These are phyloP conservation scores for Magallana ariakensis DNA, from an alignment of 1,140 invertebrate genomes.

Conservation along the genomic window DNA sequence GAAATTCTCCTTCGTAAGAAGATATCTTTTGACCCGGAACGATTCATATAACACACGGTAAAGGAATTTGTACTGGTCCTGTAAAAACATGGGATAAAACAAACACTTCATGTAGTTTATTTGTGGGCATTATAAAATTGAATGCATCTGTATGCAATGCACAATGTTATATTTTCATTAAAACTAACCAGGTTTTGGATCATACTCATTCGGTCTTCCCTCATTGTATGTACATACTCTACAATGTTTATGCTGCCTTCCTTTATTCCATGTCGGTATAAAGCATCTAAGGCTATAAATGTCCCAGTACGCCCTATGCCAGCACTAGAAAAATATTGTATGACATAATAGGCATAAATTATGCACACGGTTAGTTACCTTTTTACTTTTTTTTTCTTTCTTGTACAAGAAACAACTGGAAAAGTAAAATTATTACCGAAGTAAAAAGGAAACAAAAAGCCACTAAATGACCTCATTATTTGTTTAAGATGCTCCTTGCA, in stretches of 20 bases:
- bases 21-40: background rate
- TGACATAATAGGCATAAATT: no score
- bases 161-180: no score
- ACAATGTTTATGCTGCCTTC: background rate
- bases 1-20: background rate
- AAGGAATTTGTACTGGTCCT: background rate
- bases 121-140: no score
- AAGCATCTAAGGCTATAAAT: background rate
- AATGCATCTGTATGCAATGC: no score
- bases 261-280: background rate
- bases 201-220: slow-evolving; percentile 2
- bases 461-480: no score
- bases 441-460: no score
- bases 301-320: background rate
- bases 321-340: background rate
- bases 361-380: no score
- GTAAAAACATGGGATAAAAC: background rate
- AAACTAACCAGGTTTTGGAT: background rate
- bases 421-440: no score
- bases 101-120: no score
- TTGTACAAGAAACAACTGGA: no score
- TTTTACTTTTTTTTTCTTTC: no score
- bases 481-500: no score
- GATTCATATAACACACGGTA: background rate
- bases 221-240: background rate